These are phyloP conservation scores for Chelmon rostratus DNA, from an alignment of 2,797 vertebrate species.

Conservation along the genomic window DNA sequence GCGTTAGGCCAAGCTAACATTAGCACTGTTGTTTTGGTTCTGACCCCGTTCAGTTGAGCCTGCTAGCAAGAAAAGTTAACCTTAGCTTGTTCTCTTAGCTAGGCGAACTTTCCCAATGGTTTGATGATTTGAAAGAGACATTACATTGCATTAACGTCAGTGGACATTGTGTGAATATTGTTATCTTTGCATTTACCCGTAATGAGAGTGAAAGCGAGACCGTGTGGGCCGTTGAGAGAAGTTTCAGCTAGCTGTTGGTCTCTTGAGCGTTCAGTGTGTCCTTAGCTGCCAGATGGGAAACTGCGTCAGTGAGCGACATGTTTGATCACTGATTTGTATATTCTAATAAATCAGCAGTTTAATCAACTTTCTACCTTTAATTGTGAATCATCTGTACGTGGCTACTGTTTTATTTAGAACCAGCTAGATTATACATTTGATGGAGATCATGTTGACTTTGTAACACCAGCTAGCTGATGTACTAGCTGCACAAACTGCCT, in stretches of 20 bases:
- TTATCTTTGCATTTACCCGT: neutral
- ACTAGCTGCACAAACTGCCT: neutral
- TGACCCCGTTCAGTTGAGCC: neutral
- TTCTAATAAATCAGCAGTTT: neutral
- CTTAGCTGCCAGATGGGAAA: constrained; percentile 26
- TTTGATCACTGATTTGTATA: neutral
- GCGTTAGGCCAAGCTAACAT: constrained; percentile 37
- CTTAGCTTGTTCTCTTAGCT: neutral
- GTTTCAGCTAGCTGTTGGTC: neutral
- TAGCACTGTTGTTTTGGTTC: constrained; percentile 63
- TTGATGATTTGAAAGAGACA: neutral
- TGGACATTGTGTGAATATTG: no score
- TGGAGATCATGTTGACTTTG: constrained; percentile 16
- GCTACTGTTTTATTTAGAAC: neutral
- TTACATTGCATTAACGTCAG: neutral
- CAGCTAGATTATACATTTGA: neutral
- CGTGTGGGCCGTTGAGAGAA: neutral
- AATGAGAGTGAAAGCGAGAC: neutral
- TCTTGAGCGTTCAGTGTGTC: neutral
- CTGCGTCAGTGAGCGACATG: constrained; percentile 42
- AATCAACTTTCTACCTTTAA: neutral
- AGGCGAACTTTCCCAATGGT: neutral
- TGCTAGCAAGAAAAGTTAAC: constrained; percentile 50
- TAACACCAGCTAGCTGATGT: neutral
- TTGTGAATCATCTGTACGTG: neutral